These are phyloP conservation scores for Steinernema khuongi DNA, from an alignment of 1,140 invertebrate species.

Conservation along the genomic window DNA sequence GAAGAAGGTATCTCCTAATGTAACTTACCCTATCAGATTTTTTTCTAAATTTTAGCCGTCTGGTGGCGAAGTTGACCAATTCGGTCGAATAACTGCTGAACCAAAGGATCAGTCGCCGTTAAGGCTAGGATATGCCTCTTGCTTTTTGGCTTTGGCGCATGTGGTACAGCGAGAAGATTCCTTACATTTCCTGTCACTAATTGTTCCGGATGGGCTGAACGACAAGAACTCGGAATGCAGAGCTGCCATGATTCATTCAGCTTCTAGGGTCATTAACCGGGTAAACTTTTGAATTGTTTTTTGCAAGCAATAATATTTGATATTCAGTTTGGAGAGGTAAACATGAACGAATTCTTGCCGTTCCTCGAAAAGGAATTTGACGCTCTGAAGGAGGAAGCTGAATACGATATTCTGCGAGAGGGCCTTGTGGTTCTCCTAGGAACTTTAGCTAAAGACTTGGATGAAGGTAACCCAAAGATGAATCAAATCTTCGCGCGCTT, in stretches of 20 bases:
- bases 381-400: conserved; percentile 79
- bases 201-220: conserved; percentile 77
- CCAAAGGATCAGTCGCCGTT: conserved; percentile 78
- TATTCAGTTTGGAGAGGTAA: conserved; percentile 38
- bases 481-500: conserved; percentile 86
- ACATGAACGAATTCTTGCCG: conserved; percentile 70
- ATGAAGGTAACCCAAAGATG: conserved; percentile 78
- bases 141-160: conserved; percentile 70
- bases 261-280: conserved; percentile 79
- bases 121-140: conserved; percentile 77
- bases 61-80: conserved; percentile 73
- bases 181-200: conserved; percentile 67
- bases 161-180: conserved; percentile 67
- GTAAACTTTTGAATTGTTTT: conserved; percentile 76
- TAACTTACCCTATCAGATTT: neutral
- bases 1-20: conserved; percentile 63
- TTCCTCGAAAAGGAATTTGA: conserved; percentile 69
- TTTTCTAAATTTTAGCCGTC: conserved; percentile 35
- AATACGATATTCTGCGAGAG: conserved; percentile 85
- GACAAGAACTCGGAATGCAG: conserved; percentile 78
- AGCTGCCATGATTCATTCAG: conserved; percentile 83
- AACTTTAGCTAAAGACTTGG: conserved; percentile 85
- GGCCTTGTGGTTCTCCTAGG: conserved; percentile 95
- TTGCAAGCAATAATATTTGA: conserved; percentile 19
- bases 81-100: conserved; percentile 79